These are phyloP conservation scores for Achroia grisella DNA, from an alignment of 1,140 invertebrate species.

Conservation along the genomic window DNA sequence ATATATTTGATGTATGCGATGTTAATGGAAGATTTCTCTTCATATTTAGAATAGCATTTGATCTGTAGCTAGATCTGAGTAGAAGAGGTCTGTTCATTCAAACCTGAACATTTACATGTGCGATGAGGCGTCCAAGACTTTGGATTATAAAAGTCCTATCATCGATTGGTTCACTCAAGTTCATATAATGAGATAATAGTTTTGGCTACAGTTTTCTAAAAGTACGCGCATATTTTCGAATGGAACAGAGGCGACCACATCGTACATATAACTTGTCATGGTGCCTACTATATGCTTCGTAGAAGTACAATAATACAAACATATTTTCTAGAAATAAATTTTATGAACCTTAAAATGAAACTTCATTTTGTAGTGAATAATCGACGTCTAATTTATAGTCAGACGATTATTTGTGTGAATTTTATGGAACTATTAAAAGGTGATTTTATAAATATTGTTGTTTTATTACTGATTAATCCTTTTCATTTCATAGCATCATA, in stretches of 20 bases:
- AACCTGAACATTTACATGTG: conserved; percentile 16
- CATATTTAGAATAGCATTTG: conserved; percentile 23
- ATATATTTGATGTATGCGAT: not conserved
- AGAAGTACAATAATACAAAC: conserved; percentile 20
- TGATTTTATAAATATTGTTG: conserved; percentile 33
- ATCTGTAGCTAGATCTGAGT: conserved; percentile 27
- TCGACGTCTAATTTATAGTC: conserved; percentile 1
- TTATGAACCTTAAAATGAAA: not conserved
- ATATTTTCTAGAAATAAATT: conserved; percentile 1
- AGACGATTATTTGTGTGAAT: conserved; percentile 21
- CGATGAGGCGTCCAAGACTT: not conserved
- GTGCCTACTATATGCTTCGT: conserved; percentile 28
- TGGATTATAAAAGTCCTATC: too few species aligned
- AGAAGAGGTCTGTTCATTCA: conserved; percentile 16
- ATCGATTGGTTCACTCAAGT: not conserved
- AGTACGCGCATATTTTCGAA: not conserved
- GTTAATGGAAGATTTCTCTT: conserved; percentile 9
- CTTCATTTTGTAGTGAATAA: conserved; percentile 14
- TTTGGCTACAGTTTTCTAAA: not conserved
- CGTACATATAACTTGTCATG: conserved; percentile 2
- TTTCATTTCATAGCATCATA: too few species aligned
- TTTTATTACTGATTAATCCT: conserved; percentile 12
- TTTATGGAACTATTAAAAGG: conserved; percentile 38
- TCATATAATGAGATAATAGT: not conserved
- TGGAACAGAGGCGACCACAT: not conserved